Conservation (phyloP, 2,113 vertebrate species). For the Cromileptes altivelis region DNA sequence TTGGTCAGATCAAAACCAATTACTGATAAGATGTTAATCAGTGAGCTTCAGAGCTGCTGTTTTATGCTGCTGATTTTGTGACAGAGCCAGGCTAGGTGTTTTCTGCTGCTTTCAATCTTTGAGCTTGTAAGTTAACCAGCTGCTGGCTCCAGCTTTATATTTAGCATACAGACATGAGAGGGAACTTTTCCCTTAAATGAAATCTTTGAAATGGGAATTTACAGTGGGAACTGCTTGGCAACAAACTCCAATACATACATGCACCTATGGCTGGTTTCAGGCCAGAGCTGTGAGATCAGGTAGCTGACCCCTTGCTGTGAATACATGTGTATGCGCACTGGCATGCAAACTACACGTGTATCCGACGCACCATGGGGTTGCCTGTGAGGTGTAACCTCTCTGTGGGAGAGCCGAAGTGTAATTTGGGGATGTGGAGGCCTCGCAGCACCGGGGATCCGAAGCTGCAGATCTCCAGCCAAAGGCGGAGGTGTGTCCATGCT, state of each 20-base stretch:
- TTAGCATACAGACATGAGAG: not conserved
- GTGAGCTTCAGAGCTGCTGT: not conserved
- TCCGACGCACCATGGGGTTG: slow-evolving; percentile 34
- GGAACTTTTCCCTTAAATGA: not conserved
- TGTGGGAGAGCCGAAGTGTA: slow-evolving; percentile 63
- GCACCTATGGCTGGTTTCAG: not conserved
- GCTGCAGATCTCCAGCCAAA: slow-evolving; percentile 62
- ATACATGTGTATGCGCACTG: slow-evolving; percentile 31
- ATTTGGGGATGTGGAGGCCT: slow-evolving; percentile 66
- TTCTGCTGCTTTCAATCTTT: not conserved
- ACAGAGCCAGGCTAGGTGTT: not conserved
- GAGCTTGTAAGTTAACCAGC: not conserved
- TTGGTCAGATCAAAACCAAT: not conserved
- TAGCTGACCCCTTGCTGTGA: slow-evolving; percentile 20
- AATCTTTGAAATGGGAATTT: not conserved
- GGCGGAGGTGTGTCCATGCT: slow-evolving; percentile 69
- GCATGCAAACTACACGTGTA: slow-evolving; percentile 40
- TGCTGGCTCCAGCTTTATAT: not conserved
- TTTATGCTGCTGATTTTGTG: too few species aligned
- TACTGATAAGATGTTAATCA: not conserved
- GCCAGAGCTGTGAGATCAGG: slow-evolving; percentile 24
- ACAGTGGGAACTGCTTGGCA: not conserved
- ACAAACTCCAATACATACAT: not conserved
- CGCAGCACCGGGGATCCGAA: slow-evolving; percentile 39
- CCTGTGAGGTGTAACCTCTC: slow-evolving; percentile 59